Evolutionary conservation across 1,140 invertebrate genomes (phyloP), one percentile per base, ranked within the genome.

Genomic region (Penaeus japonicus): DNA sequence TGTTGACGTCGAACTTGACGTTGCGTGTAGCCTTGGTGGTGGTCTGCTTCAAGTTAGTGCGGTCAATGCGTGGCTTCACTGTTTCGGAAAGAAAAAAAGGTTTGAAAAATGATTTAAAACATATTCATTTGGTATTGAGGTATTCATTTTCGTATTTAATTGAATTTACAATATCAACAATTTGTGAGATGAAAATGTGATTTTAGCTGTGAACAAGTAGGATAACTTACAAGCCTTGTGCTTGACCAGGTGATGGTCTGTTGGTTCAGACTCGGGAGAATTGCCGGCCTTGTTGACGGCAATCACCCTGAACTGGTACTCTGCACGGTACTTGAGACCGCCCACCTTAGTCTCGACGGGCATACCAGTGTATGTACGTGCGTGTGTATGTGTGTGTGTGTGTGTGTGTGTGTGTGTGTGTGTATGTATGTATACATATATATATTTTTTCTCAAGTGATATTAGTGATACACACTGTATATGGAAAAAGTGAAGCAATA

Each of bases 31-130:
- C 97, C 91, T 97, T 95, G 0, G 98, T 96, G 2, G 96, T 95
- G 83, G 99, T 95, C 54, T 97, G 96, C 93, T 98, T 98, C 87
- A 99, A 93, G 92, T 98, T 98, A 0, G 97, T 98, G 90, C 97
- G 95, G 92, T 99, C 97, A 92, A 99, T 99, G 92, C 97, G 96
- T n/a, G 98, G 98, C 93, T 98, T 98, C 92, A 98, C 97, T 97
- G 91, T 83, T 94, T 93, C n/a, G 85, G 80, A 89, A 65, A 57
- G 39, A 20, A 27, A 47, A 57, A 79, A 20, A 0, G 20, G 39
- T 55, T 30, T 20, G 39, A 78, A 15, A 18, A 78, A 78, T 35
- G 4, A 78, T 7, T 12, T 20, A 78, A 78, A 35, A 39, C 7
- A 4, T 39, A 39, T 7, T 39, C 7, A 39, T 39, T 39, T 39